Evolutionary conservation across 2,888 invertebrate species (phyloP), one percentile per base, ranked within the genome.

Genomic region (Drosophila meridionalis): DNA sequence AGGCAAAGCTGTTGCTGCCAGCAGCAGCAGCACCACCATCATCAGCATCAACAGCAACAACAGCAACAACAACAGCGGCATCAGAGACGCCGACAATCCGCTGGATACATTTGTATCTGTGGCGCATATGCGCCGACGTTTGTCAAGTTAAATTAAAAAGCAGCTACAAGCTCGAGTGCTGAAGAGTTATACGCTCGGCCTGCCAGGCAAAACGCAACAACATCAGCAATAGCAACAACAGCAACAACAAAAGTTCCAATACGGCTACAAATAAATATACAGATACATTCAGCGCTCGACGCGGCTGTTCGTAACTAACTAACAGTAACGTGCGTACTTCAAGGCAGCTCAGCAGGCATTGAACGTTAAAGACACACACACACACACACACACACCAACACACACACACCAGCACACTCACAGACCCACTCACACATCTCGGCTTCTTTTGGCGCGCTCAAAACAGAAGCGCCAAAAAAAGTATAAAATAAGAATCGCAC

Each of bases 271-370:
- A 63, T 45, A 69, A 48, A 69, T 47, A 68, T 61, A 67, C 66
- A 80, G 64, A 67, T 78, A 83, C 77, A 52, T 63, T 36, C 67
- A 63, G 69, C 76, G 75, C 77, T 68, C 67, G 56, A 69, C 58
- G 58, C 48, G 71, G 67, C 64, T 53, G 48, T 78, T 80, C 81
- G 90, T 80, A 80, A 80, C 83, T 62, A 80, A 80, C 81, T 92
- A 91, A 91, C 91, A 87, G 92, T 92, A 91, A 80, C 87, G 80
- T 92, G 91, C 85, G 91, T 91, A 90, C 81, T 74, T 76, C 66
- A 75, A 72, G 73, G 50, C 71, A 66, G 59, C 62, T n/a, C 69
- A 69, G 69, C 69, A 69, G 67, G 66, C 71, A 62, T 42, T 59
- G 34, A 78, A 72, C 73, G 68, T 72, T 67, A n/a, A 77, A 78